Evolutionary conservation across 1,140 invertebrate species (phyloP).

Genomic region (Caerostris darwini): DNA sequence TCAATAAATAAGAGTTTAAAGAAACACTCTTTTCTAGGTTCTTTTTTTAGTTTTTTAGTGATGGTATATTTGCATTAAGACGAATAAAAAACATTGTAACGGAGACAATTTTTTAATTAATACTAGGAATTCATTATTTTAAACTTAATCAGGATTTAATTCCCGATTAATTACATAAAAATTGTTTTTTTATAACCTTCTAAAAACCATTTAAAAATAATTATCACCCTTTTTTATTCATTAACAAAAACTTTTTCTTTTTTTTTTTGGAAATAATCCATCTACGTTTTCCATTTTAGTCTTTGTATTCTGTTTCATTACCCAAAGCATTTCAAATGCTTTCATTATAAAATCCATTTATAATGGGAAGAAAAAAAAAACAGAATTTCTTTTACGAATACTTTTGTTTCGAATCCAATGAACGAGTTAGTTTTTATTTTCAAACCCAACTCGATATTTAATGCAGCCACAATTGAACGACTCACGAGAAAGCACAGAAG

Average conservation of each 20-base stretch:
- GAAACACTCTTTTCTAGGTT: background rate
- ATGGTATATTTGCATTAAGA: background rate
- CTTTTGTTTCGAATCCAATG: constrained; percentile 47
- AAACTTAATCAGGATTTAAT: constrained; percentile 53
- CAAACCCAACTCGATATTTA: constrained; percentile 26
- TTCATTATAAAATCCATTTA: constrained; percentile 27
- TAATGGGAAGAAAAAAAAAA: background rate
- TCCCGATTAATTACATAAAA: constrained; percentile 6
- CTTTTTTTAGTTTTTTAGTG: background rate
- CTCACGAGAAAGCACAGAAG: background rate
- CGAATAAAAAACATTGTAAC: background rate
- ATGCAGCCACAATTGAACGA: constrained; percentile 32
- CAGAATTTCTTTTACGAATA: background rate
- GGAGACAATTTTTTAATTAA: background rate
- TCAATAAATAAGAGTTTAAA: background rate
- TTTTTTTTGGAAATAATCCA: background rate
- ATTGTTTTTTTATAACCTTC: background rate
- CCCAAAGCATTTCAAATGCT: background rate
- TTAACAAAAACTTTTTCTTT: background rate
- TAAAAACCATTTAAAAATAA: constrained; percentile 30
- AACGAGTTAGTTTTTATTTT: background rate
- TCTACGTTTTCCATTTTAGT: background rate
- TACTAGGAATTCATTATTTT: background rate
- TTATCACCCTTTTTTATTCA: background rate
- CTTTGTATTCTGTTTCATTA: background rate